These are phyloP conservation scores for Meteorus sp. DNA, from an alignment of 1,140 invertebrate species.

Conservation along the genomic window DNA sequence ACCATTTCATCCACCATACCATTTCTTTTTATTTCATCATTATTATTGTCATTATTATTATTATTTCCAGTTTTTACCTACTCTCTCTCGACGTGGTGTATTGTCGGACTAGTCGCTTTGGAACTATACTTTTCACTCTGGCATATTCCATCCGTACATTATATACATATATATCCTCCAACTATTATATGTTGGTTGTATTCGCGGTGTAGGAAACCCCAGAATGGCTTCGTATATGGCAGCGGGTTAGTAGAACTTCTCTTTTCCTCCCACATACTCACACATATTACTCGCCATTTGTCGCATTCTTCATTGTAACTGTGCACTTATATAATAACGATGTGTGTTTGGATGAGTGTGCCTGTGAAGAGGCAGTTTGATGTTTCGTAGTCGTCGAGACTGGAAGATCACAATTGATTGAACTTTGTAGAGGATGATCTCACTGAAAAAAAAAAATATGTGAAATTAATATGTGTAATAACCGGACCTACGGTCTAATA, in stretches of 20 bases:
- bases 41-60: too few relatives aligned
- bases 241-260: too few relatives aligned
- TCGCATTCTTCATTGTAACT: not conserved
- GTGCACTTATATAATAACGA: not conserved
- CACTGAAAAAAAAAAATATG: not conserved
- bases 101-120: conserved; percentile 36
- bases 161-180: conserved; percentile 17
- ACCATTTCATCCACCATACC: conserved; percentile 17
- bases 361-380: too few relatives aligned
- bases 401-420: too few relatives aligned
- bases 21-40: conserved; percentile 29
- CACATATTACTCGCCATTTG: too few relatives aligned
- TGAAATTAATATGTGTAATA: conserved; percentile 12
- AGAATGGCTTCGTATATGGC: too few relatives aligned
- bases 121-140: conserved; percentile 39
- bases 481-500: conserved; percentile 20
- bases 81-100: conserved; percentile 26
- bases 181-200: conserved; percentile 26
- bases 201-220: conserved; percentile 28
- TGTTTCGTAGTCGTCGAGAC: too few relatives aligned
- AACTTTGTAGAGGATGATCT: not conserved
- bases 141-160: conserved; percentile 20
- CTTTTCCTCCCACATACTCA: too few relatives aligned
- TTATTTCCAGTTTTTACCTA: too few relatives aligned
- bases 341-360: too few relatives aligned